Evolutionary conservation across 2,888 invertebrate genomes (phyloP), one percentile per base, ranked within the genome.

Genomic region (Drosophila sordidapex): DNA sequence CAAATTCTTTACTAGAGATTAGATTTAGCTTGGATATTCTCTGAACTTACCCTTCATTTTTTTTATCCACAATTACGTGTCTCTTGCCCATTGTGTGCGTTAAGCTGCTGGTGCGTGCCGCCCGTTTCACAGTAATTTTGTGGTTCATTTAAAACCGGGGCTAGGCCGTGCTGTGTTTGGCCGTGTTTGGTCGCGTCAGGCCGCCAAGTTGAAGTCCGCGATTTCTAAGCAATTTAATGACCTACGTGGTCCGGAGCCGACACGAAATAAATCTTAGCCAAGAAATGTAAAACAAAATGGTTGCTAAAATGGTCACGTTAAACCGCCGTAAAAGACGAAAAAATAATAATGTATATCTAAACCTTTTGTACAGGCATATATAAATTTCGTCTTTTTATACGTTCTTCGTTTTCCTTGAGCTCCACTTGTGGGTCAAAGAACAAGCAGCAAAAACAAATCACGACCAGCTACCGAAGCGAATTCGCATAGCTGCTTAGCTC

Each of bases 201-300:
- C 65, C 64, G 71, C 62, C 64, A 71, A 81, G 77, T 83, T 76
- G 76, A 76, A 71, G 78, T 76, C 82, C 82, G 85, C 87, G 87
- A 89, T 89, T 85, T 87, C 89, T 89, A 87, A 89, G 77, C 85
- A 77, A 80, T 85, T 89, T 85, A 85, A 85, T 85, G 85, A 85
- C 85, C 89, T 89, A 85, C 85, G 85, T 89, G 89, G 87, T 89
- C 78, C 75, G 75, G 64, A 74, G 64, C 82, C 89, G 80, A 78
- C 85, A 84, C 80, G 72, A 85, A 84, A 85, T 85, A 89, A 85
- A 85, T 85, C 85, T 85, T 84, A 48, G 51, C 67, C 62, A 59
- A 56, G 74, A 79, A 77, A 77, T 83, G 77, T 80, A 70, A 77
- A 83, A 83, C 83, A 82, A 82, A 82, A 82, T 83, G 81, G 77